phyloP scores from a whole-genome alignment of 2,888 invertebrate genomes.

The Oxyscelio sp. region DNA sequence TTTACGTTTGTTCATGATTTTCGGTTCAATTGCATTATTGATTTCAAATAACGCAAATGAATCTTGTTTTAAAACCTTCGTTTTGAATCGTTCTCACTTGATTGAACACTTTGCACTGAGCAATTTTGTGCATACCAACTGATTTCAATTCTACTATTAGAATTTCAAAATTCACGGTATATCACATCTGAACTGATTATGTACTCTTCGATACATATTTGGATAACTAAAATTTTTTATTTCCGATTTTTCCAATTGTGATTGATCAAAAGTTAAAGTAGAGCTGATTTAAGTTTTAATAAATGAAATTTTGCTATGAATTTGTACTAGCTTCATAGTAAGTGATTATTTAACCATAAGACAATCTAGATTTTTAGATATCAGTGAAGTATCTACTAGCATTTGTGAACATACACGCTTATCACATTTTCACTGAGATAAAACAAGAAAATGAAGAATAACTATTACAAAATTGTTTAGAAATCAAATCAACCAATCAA shows the following conservation, averaged over 20 bases:
- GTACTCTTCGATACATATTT: slow-evolving; percentile 37
- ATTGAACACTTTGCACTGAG: slow-evolving; percentile 19
- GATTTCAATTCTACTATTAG: slow-evolving; percentile 29
- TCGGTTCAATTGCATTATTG: slow-evolving; percentile 6
- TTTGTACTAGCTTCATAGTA: too few relatives aligned
- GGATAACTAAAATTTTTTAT: background rate
- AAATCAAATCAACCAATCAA: too few relatives aligned
- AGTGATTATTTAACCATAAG: too few relatives aligned
- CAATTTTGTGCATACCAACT: slow-evolving; percentile 21
- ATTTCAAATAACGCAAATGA: background rate
- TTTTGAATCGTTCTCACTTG: slow-evolving; percentile 4
- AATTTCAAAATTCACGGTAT: slow-evolving; percentile 39
- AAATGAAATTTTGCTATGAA: background rate
- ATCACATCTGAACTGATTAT: slow-evolving; percentile 26
- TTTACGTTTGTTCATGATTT: too few relatives aligned
- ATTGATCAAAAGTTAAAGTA: background rate
- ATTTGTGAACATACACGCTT: too few relatives aligned
- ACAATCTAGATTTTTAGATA: too few relatives aligned
- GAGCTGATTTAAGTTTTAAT: background rate
- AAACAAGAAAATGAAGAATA: too few relatives aligned
- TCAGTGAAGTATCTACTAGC: too few relatives aligned
- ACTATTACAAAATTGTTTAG: too few relatives aligned
- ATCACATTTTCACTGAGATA: too few relatives aligned
- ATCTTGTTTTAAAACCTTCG: background rate
- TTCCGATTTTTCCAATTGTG: background rate